Conservation (phyloP, 2,888 invertebrate species). For the Barypeithes pellucidus region DNA sequence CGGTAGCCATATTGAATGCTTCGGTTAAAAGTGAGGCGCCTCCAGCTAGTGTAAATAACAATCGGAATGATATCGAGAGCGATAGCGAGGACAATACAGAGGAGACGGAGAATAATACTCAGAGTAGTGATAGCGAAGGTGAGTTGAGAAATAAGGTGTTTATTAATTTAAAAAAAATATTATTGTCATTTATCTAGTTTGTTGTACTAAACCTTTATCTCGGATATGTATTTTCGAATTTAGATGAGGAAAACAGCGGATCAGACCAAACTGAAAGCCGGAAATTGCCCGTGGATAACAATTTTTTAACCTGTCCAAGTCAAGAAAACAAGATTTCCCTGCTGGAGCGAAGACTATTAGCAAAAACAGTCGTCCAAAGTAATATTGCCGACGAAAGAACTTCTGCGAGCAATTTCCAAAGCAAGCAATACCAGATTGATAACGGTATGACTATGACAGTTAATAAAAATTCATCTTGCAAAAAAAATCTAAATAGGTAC, state of each 20-base stretch:
- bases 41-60: conserved; percentile 3
- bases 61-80: conserved; percentile 19
- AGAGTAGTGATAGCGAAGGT: conserved; percentile 39
- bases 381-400: conserved; percentile 39
- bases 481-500: no score
- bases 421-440: background rate
- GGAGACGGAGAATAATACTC: conserved; percentile 36
- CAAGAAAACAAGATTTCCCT: conserved; percentile 61
- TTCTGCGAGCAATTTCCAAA: background rate
- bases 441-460: background rate
- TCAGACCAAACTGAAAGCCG: conserved; percentile 26
- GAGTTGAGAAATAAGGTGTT: background rate
- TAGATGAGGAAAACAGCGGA: conserved; percentile 28
- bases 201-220: background rate
- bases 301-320: background rate
- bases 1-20: conserved; percentile 16
- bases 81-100: conserved; percentile 48
- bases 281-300: background rate
- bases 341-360: conserved; percentile 66
- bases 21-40: conserved; percentile 43
- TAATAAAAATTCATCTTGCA: no score
- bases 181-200: no score
- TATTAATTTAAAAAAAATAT: background rate
- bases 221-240: background rate
- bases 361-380: conserved; percentile 58